Base-by-base conservation (phyloP, 2,113 vertebrate species). In the Sporophila hypoxantha region DNA sequence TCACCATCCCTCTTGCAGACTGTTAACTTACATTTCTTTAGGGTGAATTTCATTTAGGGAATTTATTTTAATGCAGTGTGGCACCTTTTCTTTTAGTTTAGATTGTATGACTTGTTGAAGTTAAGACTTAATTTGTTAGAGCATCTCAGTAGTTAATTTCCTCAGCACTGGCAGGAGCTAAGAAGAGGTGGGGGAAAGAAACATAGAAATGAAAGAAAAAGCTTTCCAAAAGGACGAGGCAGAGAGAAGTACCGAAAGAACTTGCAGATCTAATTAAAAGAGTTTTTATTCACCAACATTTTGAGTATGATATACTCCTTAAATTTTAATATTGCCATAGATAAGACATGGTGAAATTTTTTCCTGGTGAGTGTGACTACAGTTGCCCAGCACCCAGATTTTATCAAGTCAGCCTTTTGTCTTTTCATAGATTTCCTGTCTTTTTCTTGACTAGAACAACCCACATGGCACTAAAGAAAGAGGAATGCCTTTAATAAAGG, bases 401-500 rank as follows among this genome's bases (percentile, higher is more conserved):
- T 83, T 87, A 70, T 82, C 25, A 56, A 73, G 23, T 12, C 30
- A 90, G 22, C 3, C 14, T 74, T 90, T 60, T 69, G 42, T 50
- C 27, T 88, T 78, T 56, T 90, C 73, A 49, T 49, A 76, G 75
- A 41, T 79, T 89, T 86, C 18, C n/a, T 75, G 20, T 49, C 26
- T 46, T 64, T 53, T 80, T 76, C 17, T 83, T 86, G 57, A 57
- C 42, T 78, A 55, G 50, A 74, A 73, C 50, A 61, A 5, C 30
- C 13, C 73, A 62, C 59, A 22, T 61, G 67, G 29, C 57, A 68
- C 61, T 47, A 68, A 84, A 94, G 52, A 57, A 92, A 91, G 82
- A 95, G 36, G 34, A 88, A 91, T 90, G 50, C 64, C 42, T 91
- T 87, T 93, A 92, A 93, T 93, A 87, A 89, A 95, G 75, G 6